Conservation (phyloP, 2,113 vertebrate genomes). For the Proterorhinus semilunaris region DNA sequence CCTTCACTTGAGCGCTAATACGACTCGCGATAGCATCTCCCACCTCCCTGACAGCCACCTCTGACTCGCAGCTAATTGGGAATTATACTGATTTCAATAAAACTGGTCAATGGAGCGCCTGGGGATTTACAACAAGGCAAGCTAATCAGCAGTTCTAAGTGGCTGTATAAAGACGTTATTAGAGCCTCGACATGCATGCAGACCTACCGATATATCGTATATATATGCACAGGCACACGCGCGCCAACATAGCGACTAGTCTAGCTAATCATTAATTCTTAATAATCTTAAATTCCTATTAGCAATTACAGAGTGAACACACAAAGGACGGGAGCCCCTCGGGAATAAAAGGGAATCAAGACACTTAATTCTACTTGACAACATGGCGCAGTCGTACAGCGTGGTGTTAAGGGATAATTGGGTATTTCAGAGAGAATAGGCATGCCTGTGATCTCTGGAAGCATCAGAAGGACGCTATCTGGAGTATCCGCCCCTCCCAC, state of each 20-base stretch:
- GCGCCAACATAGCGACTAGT: conserved; percentile 11
- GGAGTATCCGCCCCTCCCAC: conserved; percentile 8
- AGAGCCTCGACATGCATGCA: conserved; percentile 24
- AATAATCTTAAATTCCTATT: conserved; percentile 65
- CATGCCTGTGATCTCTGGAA: conserved; percentile 31
- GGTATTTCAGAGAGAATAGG: conserved; percentile 39
- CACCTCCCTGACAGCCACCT: conserved; percentile 64
- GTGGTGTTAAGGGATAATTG: conserved; percentile 55
- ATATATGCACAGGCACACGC: conserved; percentile 19
- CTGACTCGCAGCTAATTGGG: conserved; percentile 66
- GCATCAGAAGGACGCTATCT: conserved; percentile 21
- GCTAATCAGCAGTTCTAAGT: conserved; percentile 46
- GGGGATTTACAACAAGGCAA: conserved; percentile 62
- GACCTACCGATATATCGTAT: neutral
- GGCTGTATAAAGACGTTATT: conserved; percentile 37
- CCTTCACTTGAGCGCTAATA: conserved; percentile 47
- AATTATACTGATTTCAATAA: conserved; percentile 74
- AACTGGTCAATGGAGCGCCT: conserved; percentile 58
- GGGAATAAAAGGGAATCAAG: conserved; percentile 56
- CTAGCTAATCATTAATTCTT: conserved; percentile 46
- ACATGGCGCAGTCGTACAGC: conserved; percentile 47
- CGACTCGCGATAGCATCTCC: conserved; percentile 54
- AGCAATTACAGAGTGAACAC: conserved; percentile 63
- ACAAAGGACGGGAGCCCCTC: conserved; percentile 43
- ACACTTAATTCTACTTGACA: conserved; percentile 60